These are phyloP conservation scores for Crossaster papposus DNA, from an alignment of 53 echinoderm and acorn worm species.

Conservation along the genomic window DNA sequence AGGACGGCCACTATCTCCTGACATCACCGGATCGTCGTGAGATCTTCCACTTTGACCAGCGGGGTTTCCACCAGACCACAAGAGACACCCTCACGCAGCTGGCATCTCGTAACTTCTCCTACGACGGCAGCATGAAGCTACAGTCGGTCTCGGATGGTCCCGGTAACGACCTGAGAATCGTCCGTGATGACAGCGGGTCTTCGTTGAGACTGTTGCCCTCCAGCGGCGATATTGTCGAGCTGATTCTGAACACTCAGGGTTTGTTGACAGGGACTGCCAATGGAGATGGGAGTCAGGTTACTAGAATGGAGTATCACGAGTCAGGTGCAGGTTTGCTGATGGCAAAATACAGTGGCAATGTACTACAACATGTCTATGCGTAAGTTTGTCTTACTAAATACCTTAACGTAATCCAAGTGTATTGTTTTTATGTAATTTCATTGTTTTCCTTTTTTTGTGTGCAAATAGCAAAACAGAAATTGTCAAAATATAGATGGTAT, in stretches of 20 bases:
- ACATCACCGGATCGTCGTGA: slow-evolving; percentile 74
- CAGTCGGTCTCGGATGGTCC: slow-evolving; percentile 71
- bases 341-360: slow-evolving; percentile 68
- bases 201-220: slow-evolving; percentile 58
- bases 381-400: slow-evolving; percentile 49
- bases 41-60: slow-evolving; percentile 71
- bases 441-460: too few species aligned
- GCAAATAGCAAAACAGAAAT: too few species aligned
- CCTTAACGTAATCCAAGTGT: background rate
- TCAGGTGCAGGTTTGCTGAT: slow-evolving; percentile 73
- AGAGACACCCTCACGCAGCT: slow-evolving; percentile 79
- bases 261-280: slow-evolving; percentile 52
- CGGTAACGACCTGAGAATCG: slow-evolving; percentile 57
- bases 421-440: background rate
- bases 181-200: slow-evolving; percentile 37
- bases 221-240: slow-evolving; percentile 57
- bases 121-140: slow-evolving; percentile 71
- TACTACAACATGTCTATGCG: slow-evolving; percentile 77
- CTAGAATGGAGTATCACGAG: slow-evolving; percentile 70
- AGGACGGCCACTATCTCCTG: slow-evolving; percentile 71
- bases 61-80: slow-evolving; percentile 82
- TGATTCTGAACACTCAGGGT: slow-evolving; percentile 62
- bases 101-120: slow-evolving; percentile 72
- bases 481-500: too few species aligned
- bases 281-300: slow-evolving; percentile 50